Base-by-base conservation (phyloP, 2,888 invertebrate genomes). In the Unio delphinus region DNA sequence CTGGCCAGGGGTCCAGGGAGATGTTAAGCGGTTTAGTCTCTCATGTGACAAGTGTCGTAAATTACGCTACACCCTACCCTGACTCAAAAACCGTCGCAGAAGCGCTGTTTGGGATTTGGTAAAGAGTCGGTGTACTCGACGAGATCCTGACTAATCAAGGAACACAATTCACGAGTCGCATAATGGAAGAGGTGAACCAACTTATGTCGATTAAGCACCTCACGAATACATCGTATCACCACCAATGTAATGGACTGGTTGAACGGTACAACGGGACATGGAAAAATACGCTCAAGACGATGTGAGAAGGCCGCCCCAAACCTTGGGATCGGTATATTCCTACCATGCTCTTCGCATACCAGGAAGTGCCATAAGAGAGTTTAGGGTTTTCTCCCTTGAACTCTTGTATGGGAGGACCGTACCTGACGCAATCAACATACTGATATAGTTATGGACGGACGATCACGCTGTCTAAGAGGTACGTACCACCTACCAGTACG, bases 231-330 rank as follows among this genome's bases (percentile, higher is more conserved):
- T 56, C 56, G 20, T 67, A 7, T 61, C 54, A 67, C 56, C 62
- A 56, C 0, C 15, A 28, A 4, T 71, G 65, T 45, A 74, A 76
- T 62, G 76, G 81, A 0, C 62, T 75, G 2, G 70, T 70, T 15
- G 80, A 81, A 66, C 64, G 74, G 18, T 78, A 78, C 26, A 80
- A 81, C 66, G 71, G 76, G 0, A 75, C 70, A 0, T 45, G 81
- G 17, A 78, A 79, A 23, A 6, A 56, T 0, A 80, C 81, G 77
- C 59, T 81, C 3, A 30, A 60, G 11, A 74, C 67, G 55, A 60
- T 79, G 68, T 59, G 68, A 30, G 62, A 45, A 17, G 75, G 79
- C 23, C 17, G 58, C 30, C 74, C 74, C 0, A 70, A 34, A 34
- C 60, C 80, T 18, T 80, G 78, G 80, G 78, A 83, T 67, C 58